phyloP scores from a whole-genome alignment of 2,888 invertebrate species.

The Plebejus argus region DNA sequence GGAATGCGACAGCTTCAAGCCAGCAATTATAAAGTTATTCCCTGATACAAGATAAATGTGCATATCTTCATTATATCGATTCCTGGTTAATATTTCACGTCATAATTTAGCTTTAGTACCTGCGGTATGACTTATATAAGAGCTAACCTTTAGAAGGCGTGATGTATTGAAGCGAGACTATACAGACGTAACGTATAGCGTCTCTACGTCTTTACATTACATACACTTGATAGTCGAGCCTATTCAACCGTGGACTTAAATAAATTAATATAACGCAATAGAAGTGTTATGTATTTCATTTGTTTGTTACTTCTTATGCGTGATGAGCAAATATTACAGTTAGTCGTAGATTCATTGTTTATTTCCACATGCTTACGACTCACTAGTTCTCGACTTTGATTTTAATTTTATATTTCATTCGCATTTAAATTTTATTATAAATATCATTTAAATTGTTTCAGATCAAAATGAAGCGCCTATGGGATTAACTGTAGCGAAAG shows the following conservation, averaged over 20 bases:
- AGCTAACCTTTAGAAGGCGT: not conserved
- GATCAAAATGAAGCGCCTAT: conserved; percentile 1
- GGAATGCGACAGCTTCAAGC: not conserved
- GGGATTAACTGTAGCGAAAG: not conserved
- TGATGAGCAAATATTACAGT: not conserved
- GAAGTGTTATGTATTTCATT: not conserved
- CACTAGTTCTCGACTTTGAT: too few relatives aligned
- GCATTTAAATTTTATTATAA: not conserved
- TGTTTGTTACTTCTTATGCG: not conserved
- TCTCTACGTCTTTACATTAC: not conserved
- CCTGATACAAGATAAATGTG: not conserved
- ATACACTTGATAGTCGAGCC: not conserved
- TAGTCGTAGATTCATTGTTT: too few relatives aligned
- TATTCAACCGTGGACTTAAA: conserved; percentile 6
- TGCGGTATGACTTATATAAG: conserved; percentile 17
- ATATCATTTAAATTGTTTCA: not conserved
- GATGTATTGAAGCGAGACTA: not conserved
- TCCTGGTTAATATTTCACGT: not conserved
- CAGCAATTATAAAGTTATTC: not conserved
- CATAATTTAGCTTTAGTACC: not conserved
- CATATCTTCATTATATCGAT: not conserved
- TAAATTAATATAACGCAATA: conserved; percentile 5
- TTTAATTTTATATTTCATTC: not conserved
- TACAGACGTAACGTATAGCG: not conserved
- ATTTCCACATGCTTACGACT: too few relatives aligned